Percentiles rank a stretch among this genome's conserved stretches.
These are phyloP conservation scores for Chaetops frenatus DNA, from an alignment of 2,113 vertebrate genomes.

Conservation along the genomic window DNA sequence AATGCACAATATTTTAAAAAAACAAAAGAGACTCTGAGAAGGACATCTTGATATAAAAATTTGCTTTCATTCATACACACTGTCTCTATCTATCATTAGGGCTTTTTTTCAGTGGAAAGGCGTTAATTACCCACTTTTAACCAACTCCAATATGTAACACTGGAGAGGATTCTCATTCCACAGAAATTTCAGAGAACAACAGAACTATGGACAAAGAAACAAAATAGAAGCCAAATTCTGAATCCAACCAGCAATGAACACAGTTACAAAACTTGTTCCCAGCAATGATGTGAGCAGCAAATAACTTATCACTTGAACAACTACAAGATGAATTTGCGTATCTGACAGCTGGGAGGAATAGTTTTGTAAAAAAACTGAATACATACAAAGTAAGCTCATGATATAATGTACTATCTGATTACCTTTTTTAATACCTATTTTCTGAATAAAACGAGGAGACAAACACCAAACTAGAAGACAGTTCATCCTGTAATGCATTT, in stretches of 20 bases:
- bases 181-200: not conserved
- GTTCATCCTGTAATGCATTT: fast-evolving
- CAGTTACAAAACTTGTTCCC: not conserved
- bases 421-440: not conserved
- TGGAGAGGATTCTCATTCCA: not conserved
- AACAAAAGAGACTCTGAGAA: not conserved
- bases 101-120: not conserved
- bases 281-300: not conserved
- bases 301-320: not conserved
- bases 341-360: not conserved
- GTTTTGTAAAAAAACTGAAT: not conserved
- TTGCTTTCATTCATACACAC: not conserved
- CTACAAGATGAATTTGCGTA: not conserved
- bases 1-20: not conserved
- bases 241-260: not conserved
- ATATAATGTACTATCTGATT: not conserved
- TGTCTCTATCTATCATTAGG: not conserved
- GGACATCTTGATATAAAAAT: not conserved
- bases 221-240: not conserved
- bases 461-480: not conserved
- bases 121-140: not conserved
- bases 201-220: not conserved
- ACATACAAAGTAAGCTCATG: not conserved
- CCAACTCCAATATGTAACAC: not conserved
- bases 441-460: not conserved